Conservation (phyloP, 2,888 invertebrate species). For the Hypolimnas misippus region DNA sequence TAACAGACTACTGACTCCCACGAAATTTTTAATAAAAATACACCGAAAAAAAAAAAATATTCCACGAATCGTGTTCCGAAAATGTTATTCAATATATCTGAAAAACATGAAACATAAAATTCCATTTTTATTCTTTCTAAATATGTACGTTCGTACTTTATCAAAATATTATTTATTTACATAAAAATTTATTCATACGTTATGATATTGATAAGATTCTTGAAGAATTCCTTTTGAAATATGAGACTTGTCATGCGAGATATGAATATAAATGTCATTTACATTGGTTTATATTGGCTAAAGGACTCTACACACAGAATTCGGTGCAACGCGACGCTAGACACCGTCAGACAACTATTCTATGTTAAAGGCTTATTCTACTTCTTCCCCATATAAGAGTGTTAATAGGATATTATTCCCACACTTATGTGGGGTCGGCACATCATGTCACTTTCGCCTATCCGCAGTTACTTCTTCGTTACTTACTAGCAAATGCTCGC, state of each 20-base stretch:
- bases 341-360: too few species aligned
- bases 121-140: neutral
- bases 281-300: neutral
- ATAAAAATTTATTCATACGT: neutral
- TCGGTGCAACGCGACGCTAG: too few species aligned
- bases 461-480: too few species aligned
- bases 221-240: constrained; percentile 9
- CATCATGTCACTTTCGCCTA: too few species aligned
- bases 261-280: constrained; percentile 10
- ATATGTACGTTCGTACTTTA: neutral
- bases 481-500: too few species aligned
- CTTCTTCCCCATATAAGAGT: too few species aligned
- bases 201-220: constrained; percentile 7
- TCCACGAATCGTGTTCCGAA: neutral
- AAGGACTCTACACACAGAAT: neutral
- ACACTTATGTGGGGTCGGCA: too few species aligned
- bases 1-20: too few species aligned
- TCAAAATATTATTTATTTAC: neutral
- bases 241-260: neutral
- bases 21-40: too few species aligned
- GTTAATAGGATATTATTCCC: too few species aligned
- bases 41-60: too few species aligned
- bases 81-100: neutral
- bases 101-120: neutral
- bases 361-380: too few species aligned